Base-by-base conservation (phyloP, 2,888 invertebrate genomes). In the Hanleya hanleyi region DNA sequence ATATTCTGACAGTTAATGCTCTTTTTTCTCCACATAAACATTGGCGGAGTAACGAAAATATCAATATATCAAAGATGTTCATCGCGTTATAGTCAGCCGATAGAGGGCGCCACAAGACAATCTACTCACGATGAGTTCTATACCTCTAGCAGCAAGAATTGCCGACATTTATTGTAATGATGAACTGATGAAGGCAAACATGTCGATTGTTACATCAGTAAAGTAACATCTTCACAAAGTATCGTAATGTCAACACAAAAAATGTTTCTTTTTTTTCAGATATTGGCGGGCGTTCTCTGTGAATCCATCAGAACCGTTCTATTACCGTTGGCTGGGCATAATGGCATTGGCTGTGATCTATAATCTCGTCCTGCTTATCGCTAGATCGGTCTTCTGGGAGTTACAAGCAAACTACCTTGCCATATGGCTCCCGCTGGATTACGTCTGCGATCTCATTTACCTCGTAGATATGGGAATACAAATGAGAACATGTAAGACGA, bases 401-500 rank as follows among this genome's bases (percentile, higher is more conserved):
- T 92, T 98, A 83, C 96, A 97, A 91, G 94, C 94, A 5, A 50
- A 64, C 36, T 86, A 94, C 73, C 93, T 94, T n/a, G 91, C 92
- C 18, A 87, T 94, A 6, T 98, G 98, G 98, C 94, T 95, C 89
- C 92, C 93, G 32, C 90, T 97, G 85, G 98, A 98, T 92, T 96
- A 97, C 91, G 86, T 94, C 79, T 95, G 96, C 91, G 98, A 98
- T 92, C 91, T 93, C 72, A 94, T 98, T 83, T 98, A 98, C 91
- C 86, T 97, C 69, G 87, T 95, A 73, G 98, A 98, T 91, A 96
- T 95, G 85, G 91, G 96, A 78, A 93, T 98, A 29, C 95, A 96
- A 88, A 94, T 95, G 81, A 95, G 97, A 88, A 97, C 97, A 94
- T 97, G 98, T 97, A 79, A n/a, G n/a, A n/a, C n/a, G n/a, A n/a